Conservation (phyloP, 2,888 invertebrate species). For the Eupithecia inturbata region DNA sequence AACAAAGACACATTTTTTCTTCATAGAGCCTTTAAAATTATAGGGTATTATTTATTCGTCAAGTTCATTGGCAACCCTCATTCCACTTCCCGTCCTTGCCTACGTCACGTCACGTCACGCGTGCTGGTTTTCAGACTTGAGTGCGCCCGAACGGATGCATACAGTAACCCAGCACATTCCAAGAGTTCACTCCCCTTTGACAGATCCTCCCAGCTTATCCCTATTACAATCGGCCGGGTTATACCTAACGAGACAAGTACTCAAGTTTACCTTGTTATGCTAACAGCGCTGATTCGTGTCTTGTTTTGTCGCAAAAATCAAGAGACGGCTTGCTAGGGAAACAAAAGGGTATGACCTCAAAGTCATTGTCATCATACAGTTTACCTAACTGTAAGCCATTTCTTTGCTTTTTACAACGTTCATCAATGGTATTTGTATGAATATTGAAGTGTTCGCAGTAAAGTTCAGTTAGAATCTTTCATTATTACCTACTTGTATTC, state of each 20-base stretch:
- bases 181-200: conserved; percentile 49
- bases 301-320: conserved; percentile 49
- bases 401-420: conserved; percentile 6
- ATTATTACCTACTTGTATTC: not conserved
- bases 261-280: conserved; percentile 65
- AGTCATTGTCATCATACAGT: conserved; percentile 18
- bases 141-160: conserved; percentile 67
- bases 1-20: not conserved
- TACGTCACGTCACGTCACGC: conserved; percentile 65
- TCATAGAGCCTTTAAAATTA: not conserved
- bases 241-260: conserved; percentile 66
- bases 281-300: conserved; percentile 65
- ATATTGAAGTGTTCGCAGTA: not conserved
- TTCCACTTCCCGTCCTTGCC: conserved; percentile 62
- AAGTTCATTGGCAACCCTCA: conserved; percentile 43
- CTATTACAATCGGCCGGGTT: conserved; percentile 57
- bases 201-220: conserved; percentile 45
- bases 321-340: conserved; percentile 15
- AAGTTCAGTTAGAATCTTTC: not conserved
- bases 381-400: conserved; percentile 10
- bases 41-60: conserved; percentile 9
- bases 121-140: conserved; percentile 72
- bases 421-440: not conserved
- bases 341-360: conserved; percentile 21
- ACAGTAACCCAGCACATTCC: conserved; percentile 56